Percentiles rank a stretch among this genome's conserved stretches.
phyloP scores from a whole-genome alignment of 2,113 vertebrate genomes.

The Daubentonia madagascariensis region DNA sequence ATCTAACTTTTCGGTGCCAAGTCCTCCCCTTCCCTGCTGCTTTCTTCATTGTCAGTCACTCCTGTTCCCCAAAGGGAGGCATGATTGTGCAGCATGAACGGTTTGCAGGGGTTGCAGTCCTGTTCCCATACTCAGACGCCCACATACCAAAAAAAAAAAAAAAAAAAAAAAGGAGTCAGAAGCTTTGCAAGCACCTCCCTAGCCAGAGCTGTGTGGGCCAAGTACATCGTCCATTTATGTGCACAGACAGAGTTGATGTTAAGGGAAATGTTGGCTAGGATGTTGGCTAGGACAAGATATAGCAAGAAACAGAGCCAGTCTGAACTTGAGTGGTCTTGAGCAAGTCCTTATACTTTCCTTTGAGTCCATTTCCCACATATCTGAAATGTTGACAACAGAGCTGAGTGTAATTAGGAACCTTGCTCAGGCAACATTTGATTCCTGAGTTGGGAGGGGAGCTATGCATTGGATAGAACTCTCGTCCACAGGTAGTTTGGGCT shows the following conservation, averaged over 20 bases:
- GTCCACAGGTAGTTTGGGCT: neutral
- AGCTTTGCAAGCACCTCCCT: neutral
- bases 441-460: neutral
- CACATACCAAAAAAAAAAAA: neutral
- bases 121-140: neutral
- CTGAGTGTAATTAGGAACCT: neutral
- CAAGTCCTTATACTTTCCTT: neutral
- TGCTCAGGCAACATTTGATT: neutral
- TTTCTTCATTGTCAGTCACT: neutral
- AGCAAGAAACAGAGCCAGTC: neutral
- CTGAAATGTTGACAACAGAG: neutral
- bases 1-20: neutral
- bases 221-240: fast-evolving
- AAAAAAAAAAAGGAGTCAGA: neutral
- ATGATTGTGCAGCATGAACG: fast-evolving
- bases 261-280: neutral
- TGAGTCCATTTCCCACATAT: neutral
- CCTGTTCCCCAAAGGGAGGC: neutral
- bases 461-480: neutral
- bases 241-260: neutral
- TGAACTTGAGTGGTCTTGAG: neutral
- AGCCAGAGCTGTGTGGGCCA: neutral
- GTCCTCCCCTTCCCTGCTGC: neutral
- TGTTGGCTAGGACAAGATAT: neutral
- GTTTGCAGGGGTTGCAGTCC: neutral